Base-by-base conservation (phyloP, 1,140 invertebrate species). In the Sipha flava region DNA sequence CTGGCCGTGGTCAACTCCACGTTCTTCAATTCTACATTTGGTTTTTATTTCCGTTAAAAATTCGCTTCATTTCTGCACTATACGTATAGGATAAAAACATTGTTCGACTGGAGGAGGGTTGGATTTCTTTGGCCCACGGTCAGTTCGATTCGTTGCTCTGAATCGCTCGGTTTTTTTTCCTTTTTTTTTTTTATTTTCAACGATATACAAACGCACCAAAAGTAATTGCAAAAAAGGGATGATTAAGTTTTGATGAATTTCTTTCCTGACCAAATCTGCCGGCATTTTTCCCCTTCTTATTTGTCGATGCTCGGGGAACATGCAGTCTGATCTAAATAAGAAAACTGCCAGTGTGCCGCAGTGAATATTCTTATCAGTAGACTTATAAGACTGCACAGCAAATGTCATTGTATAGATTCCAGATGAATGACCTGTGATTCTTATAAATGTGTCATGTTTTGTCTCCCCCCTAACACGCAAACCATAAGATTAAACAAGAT, bases 171-270 rank as follows among this genome's bases (percentile, higher is more conserved):
- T n/a, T n/a, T n/a, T n/a, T n/a, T n/a, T n/a, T n/a, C n/a, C n/a
- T n/a, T 66, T 66, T 43, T 66, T 43, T 66, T 68, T 26, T 45
- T 57, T 57, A 29, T 66, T 68, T 68, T 43, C 45, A 29, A 47
- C 23, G 23, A 47, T 23, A 70, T 70, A 45, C 43, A 26, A 40
- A 45, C 40, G 40, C 64, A 45, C 40, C 40, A 14, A 70, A 70
- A 70, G 40, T 43, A 70, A 70, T 70, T 70, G 66, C 40, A 23
- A 70, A 70, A 70, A 70, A 70, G 43, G 66, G 66, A 70, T 70
- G 66, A 70, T 70, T 70, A 70, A 70, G 66, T 70, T 70, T 70
- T 70, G 66, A 70, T 70, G 66, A 47, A 70, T 70, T 47, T 43
- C 40, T 47, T 14, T 59, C 26, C 66, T 16, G 40, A 26, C 64